Evolutionary conservation across 1,140 invertebrate species (phyloP).

Genomic region (Centruroides sculpturatus): DNA sequence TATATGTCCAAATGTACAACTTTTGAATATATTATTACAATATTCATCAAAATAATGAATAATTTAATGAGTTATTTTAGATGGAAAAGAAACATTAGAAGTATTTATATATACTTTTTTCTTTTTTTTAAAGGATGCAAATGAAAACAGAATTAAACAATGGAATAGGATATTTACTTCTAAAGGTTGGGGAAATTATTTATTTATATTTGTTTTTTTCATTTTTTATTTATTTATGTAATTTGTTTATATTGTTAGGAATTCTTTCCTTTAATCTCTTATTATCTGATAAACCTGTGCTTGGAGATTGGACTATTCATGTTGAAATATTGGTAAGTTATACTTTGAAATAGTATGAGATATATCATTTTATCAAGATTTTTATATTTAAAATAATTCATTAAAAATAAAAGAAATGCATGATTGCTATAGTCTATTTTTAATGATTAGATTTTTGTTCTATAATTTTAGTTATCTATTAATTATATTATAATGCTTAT

Average conservation of each 20-base stretch:
- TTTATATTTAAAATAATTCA: no score
- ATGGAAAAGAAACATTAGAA: neutral
- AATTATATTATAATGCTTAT: no score
- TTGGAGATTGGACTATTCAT: slow-evolving; percentile 80
- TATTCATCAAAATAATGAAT: no score
- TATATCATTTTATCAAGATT: no score
- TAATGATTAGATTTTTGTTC: no score
- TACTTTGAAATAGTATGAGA: neutral
- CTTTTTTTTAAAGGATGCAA: slow-evolving; percentile 46
- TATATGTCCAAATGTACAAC: no score
- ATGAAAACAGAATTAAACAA: slow-evolving; percentile 64
- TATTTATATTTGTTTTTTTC: no score
- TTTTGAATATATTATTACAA: no score
- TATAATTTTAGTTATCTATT: no score
- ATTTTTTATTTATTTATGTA: neutral
- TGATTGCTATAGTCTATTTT: no score
- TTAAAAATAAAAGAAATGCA: no score
- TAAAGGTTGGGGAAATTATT: slow-evolving; percentile 30
- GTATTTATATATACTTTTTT: neutral
- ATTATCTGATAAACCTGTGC: slow-evolving; percentile 65
- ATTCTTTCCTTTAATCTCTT: slow-evolving; percentile 62
- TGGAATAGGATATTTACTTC: slow-evolving; percentile 50
- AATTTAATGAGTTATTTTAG: no score
- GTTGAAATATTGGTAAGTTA: slow-evolving; percentile 36
- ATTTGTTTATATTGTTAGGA: slow-evolving; percentile 24